Base-by-base conservation (phyloP, 2,797 vertebrate genomes). In the Coranthus polyacanthus region DNA sequence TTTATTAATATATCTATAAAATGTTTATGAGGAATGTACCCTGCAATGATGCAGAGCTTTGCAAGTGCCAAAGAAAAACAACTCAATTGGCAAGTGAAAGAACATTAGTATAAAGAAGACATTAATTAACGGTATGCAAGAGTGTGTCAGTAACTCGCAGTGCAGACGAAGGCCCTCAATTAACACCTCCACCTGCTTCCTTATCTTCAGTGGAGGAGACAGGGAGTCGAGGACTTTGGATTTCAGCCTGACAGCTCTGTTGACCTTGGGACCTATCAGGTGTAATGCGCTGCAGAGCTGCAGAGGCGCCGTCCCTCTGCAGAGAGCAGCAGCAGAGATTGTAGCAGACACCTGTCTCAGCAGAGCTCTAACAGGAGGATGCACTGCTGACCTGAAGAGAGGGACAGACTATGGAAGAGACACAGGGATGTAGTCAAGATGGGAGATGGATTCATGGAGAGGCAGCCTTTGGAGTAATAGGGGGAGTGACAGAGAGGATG, bases 261-360 rank as follows among this genome's bases (percentile, higher is more conserved):
- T 81, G 87, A 89, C 90, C 88, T 82, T 72, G 71, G 61, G 66
- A 77, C 76, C 76, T 75, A 42, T 84, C 64, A 38, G 64, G 41
- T 81, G 76, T 68, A 75, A 78, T 81, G 7, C 18, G 10, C 46
- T 34, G 49, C 50, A 12, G 39, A 73, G 61, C 64, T 39, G 52
- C 52, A 51, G 56, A 43, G 34, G 12, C 17, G 0, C 38, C 2
- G 41, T 47, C 57, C 70, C 70, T 52, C 63, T 37, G 43, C 26
- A 26, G 71, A 72, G 62, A 44, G 58, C 1, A 60, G 81, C 41
- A 26, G 75, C 72, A 43, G 38, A 78, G 56, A 85, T 77, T 61
- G 64, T 59, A 34, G 75, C 72, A 12, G 84, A 87, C 88, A 90
- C 84, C 79, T 79, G 78, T 86, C 64, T 71, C 15, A 16, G 62